Percentiles rank a stretch among this genome's conserved stretches.
Conservation (phyloP, 23 tunicate genomes). For the Ciona savignyi region DNA sequence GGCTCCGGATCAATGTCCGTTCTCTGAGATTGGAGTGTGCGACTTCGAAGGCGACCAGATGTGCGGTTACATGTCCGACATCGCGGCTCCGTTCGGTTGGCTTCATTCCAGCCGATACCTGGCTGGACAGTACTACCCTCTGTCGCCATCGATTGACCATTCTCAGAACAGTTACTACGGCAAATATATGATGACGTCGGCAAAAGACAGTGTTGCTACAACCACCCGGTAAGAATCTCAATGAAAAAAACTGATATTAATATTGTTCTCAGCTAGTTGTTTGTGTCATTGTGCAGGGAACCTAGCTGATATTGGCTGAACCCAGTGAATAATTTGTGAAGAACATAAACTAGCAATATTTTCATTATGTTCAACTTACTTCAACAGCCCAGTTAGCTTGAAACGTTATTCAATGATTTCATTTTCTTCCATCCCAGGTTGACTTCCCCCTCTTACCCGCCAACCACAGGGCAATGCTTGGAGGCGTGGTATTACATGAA, state of each 20-base stretch:
- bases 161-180: conserved; percentile 13
- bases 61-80: conserved; percentile 27
- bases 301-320: no score
- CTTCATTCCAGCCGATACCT: conserved; percentile 21
- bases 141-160: conserved; percentile 47
- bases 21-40: conserved; percentile 41
- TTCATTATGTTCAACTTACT: no score
- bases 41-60: conserved; percentile 50
- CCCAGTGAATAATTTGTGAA: neutral
- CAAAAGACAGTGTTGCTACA: conserved; percentile 5
- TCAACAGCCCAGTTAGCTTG: neutral
- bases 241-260: no score
- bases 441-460: conserved; percentile 23
- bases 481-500: conserved; percentile 71
- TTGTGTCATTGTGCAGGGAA: no score
- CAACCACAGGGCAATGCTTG: conserved; percentile 42
- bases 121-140: neutral
- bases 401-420: no score
- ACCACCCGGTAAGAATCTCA: conserved; percentile 19
- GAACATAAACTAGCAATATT: neutral
- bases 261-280: no score
- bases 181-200: conserved; percentile 34
- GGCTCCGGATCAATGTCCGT: conserved; percentile 24
- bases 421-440: conserved; percentile 10
- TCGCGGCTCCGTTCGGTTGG: conserved; percentile 11